phyloP scores from a whole-genome alignment of 2,113 vertebrate species.

The Neotoma lepida region DNA sequence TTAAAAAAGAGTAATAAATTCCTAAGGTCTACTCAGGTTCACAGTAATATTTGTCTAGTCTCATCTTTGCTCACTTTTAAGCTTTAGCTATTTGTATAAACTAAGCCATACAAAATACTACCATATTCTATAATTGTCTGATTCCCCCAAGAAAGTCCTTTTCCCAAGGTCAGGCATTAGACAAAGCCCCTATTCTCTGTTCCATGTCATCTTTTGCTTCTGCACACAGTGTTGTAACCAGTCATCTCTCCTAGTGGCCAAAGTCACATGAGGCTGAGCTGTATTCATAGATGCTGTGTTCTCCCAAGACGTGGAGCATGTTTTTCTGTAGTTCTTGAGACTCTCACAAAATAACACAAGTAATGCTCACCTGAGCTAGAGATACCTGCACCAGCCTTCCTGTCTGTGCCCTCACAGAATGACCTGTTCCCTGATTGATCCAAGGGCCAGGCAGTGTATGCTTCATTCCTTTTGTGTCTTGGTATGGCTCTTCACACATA shows the following conservation, averaged over 20 bases:
- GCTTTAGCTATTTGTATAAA: neutral
- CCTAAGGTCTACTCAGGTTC: neutral
- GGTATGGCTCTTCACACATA: neutral
- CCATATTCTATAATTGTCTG: neutral
- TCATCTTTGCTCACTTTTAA: neutral
- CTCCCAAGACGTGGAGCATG: rapidly evolving
- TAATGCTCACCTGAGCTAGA: neutral
- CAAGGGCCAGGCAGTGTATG: too few species aligned
- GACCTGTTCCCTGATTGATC: neutral
- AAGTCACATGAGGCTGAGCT: too few species aligned
- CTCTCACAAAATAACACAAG: neutral
- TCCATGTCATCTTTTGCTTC: neutral
- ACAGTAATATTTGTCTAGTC: neutral
- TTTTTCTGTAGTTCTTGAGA: neutral
- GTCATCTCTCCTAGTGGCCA: neutral
- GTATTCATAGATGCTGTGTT: neutral
- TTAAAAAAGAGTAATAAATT: neutral
- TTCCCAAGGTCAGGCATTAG: neutral
- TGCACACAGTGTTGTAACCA: neutral
- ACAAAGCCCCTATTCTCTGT: neutral
- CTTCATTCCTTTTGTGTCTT: too few species aligned
- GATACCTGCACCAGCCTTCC: neutral
- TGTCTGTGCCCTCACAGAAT: too few species aligned
- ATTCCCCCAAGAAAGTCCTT: neutral
- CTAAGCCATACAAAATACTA: neutral